phyloP scores from a whole-genome alignment of 2,113 vertebrate species.

The Mustela nigripes region DNA sequence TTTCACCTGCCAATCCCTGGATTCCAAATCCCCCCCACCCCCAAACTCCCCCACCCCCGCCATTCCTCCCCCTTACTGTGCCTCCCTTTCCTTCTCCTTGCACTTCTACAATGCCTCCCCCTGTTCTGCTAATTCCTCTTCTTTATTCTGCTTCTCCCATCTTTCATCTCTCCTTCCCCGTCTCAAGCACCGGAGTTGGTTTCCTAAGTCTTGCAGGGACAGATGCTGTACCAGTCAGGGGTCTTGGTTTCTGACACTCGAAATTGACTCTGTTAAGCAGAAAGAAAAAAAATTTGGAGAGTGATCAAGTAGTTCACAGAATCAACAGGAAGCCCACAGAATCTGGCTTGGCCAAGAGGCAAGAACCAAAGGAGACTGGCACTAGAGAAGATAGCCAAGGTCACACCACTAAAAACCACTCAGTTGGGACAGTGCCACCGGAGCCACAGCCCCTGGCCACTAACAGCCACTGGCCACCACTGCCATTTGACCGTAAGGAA shows the following conservation, averaged over 20 bases:
- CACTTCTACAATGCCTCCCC: neutral
- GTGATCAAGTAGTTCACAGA: constrained; percentile 62
- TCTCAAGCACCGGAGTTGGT: neutral
- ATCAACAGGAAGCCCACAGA: constrained; percentile 66
- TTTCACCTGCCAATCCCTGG: neutral
- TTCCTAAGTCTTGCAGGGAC: constrained; percentile 53
- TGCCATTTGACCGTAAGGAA: neutral
- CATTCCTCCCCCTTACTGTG: rapidly evolving
- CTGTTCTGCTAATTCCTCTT: neutral
- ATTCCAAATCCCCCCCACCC: neutral
- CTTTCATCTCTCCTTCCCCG: neutral
- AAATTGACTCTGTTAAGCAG: constrained; percentile 70
- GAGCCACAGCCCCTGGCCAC: neutral
- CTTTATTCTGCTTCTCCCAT: neutral
- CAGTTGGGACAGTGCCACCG: neutral
- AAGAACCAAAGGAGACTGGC: constrained; percentile 45
- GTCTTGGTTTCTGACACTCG: constrained; percentile 74
- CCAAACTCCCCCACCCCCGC: rapidly evolving
- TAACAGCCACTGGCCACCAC: neutral
- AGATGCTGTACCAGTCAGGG: constrained; percentile 72
- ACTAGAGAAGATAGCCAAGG: constrained; percentile 55
- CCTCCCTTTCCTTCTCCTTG: neutral
- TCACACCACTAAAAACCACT: constrained; percentile 18
- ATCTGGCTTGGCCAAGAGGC: constrained; percentile 59
- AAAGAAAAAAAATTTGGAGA: constrained; percentile 19